Conservation (phyloP, 2,113 vertebrate genomes). For the Ictalurus punctatus region DNA sequence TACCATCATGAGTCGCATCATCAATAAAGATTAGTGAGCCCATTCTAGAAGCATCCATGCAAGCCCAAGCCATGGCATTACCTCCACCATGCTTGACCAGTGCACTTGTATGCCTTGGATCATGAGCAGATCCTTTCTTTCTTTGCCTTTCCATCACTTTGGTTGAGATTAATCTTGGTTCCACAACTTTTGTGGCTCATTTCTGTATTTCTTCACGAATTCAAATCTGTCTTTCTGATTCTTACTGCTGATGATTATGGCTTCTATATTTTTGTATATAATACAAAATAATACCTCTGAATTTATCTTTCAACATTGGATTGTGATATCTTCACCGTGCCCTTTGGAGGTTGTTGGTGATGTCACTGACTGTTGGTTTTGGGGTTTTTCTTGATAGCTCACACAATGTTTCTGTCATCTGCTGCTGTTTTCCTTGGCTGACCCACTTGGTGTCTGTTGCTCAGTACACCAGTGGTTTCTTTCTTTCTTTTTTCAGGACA, state of each 20-base stretch:
- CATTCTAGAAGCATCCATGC: neutral
- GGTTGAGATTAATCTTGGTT: no score
- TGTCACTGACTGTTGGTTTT: neutral
- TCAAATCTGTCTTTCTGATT: neutral
- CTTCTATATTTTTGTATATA: neutral
- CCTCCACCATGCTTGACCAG: neutral
- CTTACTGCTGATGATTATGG: neutral
- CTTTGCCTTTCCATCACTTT: no score
- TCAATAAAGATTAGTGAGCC: neutral
- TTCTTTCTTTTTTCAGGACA: neutral
- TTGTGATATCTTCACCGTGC: neutral
- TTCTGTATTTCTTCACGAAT: neutral
- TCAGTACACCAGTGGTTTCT: neutral
- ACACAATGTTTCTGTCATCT: neutral
- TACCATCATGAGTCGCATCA: neutral
- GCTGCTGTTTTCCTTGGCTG: neutral
- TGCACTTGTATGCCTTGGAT: neutral
- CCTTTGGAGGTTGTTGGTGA: neutral
- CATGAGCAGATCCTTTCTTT: neutral
- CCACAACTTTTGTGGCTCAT: no score
- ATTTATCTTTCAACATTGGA: neutral
- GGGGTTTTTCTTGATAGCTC: neutral
- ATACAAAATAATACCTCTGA: no score
- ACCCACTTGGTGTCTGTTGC: neutral
- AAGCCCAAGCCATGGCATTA: neutral